Evolutionary conservation across 1,140 invertebrate genomes (phyloP).

Genomic region (Campoletis sonorensis): DNA sequence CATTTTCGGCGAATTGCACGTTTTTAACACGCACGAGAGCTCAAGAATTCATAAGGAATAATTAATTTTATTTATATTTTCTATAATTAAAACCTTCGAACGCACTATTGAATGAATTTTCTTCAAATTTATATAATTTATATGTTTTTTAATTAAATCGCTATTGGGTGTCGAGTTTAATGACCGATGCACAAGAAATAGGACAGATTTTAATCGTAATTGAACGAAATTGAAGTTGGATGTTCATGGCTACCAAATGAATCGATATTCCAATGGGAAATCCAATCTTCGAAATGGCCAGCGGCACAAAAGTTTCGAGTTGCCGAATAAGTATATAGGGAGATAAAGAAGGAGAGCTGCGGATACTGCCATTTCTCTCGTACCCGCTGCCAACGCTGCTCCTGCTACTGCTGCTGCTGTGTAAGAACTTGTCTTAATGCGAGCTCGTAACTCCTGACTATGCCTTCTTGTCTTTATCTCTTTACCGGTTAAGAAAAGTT

Average conservation of each 20-base stretch:
- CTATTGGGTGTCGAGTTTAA: background rate
- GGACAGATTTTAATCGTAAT: no score
- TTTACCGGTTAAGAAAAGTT: background rate
- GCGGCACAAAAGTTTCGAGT: conserved; percentile 8
- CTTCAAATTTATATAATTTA: no score
- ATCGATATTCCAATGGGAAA: conserved; percentile 23
- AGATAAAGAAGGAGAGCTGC: background rate
- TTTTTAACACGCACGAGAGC: no score
- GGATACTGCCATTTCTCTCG: background rate
- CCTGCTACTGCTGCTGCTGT: no score
- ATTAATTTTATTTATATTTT: no score
- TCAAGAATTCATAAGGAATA: no score
- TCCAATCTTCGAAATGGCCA: conserved; percentile 20
- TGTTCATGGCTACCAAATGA: no score
- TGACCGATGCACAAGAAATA: no score
- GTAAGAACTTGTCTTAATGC: conserved; percentile 20
- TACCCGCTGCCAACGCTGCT: background rate
- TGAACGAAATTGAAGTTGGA: background rate
- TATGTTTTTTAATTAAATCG: no score
- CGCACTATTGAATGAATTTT: no score
- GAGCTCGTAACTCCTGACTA: background rate
- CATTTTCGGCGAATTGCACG: background rate
- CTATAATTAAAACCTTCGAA: no score
- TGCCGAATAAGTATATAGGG: background rate
- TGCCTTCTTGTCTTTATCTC: background rate